Base-by-base conservation (phyloP, 2,888 invertebrate species). In the Oligia fasciuncula region DNA sequence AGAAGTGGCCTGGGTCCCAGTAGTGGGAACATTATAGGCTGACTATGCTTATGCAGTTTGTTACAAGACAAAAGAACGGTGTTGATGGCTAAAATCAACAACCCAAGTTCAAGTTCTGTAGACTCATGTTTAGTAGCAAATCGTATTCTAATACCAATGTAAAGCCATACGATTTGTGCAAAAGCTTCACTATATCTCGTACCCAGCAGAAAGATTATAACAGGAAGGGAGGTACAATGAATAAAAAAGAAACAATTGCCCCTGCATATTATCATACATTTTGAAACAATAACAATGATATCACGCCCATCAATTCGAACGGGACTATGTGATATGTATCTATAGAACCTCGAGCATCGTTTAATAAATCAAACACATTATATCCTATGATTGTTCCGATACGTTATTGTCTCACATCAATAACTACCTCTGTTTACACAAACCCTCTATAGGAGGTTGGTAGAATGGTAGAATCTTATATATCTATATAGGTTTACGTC, bases 341-440 rank as follows among this genome's bases (percentile, higher is more conserved):
- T 90, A 75, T 80, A 83, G 84, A 88, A 88, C 92, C 87, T 88
- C 89, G 81, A 90, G 91, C 91, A 91, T 91, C 91, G 93, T 91
- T 94, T 95, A 94, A 96, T 96, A 96, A 96, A 96, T 96, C 96
- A 96, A 95, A 94, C 92, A 95, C 93, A 94, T 93, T 94, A 95
- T 93, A 93, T 91, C 91, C 87, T 90, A 92, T 93, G 94, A 96
- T 96, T 94, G 94, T 94, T 93, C 91, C 91, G 93, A 94, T 94
- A 94, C 94, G 93, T 94, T 95, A 95, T 95, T 96, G 95, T 96
- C 95, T 95, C 94, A 92, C 90, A 91, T 91, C 90, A 92, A 93
- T 94, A 94, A 93, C 94, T 95, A 88, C 84, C 83, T 91, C 85
- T 92, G 94, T 96, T 96, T 95, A 95, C 94, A 92, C 92, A 94